Base-by-base conservation (phyloP, 2,888 invertebrate species). In the Stenotaenia linearis region DNA sequence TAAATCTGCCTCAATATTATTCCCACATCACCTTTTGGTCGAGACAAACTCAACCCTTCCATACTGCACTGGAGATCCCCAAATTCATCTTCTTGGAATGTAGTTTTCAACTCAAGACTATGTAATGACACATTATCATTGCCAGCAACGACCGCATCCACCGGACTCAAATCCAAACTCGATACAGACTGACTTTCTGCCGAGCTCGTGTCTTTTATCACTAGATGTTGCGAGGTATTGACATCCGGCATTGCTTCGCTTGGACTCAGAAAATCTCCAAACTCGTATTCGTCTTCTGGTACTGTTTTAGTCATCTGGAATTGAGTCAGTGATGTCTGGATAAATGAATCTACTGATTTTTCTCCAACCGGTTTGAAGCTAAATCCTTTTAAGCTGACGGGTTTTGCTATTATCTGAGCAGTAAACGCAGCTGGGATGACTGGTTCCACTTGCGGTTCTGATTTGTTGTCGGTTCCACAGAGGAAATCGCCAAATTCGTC, bases 401-500 rank as follows among this genome's bases (percentile, higher is more conserved):
- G 32, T 9, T 32, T 32, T 9, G 32, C 5, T 9, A 32, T 4
- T 9, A 9, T 9, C 9, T 32, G 32, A 32, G 32, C 9, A 6
- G 32, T 4, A 9, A 32, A 32, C 9, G 21, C n/a, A n/a, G n/a
- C 18, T 56, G 12, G 4, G 56, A 10, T 18, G 23, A 10, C 10
- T 25, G 25, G 21, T 6, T 10, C 5, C 7, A 30, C 25, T 1
- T 1, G 10, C 1, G 3, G 5, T 15, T 30, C 28, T 12, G 12
- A 9, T 40, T 40, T 40, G 12, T 2, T 15, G 5, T 40, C 40
- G 15, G 9, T 40, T 40, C 40, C 40, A 12, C 12, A 12, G 10
- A 81, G 75, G 40, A 82, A 82, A 40, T 82, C 82, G 7, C 82
- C 82, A 79, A 82, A 82, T 21, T 82, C 82, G 40, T 82, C 81